A percentile compares a stretch with the other conserved stretches of the same genome.
Evolutionary conservation across 2,113 vertebrate species (phyloP).

Genomic region (Himantopus leucocephalus): DNA sequence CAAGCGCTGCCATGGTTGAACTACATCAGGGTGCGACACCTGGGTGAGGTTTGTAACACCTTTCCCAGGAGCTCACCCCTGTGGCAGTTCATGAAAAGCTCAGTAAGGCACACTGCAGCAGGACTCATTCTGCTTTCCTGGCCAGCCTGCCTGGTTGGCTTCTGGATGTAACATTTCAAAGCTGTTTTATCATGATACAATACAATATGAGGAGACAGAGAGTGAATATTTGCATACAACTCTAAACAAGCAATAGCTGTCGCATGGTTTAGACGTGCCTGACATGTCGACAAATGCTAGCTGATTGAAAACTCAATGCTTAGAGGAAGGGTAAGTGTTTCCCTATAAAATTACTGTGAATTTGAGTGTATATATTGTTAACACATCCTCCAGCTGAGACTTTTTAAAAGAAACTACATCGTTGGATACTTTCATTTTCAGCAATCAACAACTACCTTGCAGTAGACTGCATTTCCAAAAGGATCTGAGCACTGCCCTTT

Average conservation of each 20-base stretch:
- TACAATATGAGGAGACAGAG: neutral
- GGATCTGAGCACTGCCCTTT: neutral
- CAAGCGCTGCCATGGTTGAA: accelerated
- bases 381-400: neutral
- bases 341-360: neutral
- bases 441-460: neutral
- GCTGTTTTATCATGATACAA: neutral
- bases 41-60: neutral
- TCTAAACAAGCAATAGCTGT: neutral
- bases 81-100: neutral
- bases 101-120: neutral
- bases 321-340: neutral
- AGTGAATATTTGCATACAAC: neutral
- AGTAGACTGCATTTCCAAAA: neutral
- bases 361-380: neutral
- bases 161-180: neutral
- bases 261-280: neutral
- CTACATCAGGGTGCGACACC: neutral
- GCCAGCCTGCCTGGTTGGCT: neutral
- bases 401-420: neutral
- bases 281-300: neutral
- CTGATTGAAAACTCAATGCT: neutral
- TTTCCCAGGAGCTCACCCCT: neutral
- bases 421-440: neutral
- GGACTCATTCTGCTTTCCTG: neutral